Evolutionary conservation across 2,888 invertebrate genomes (phyloP).

Genomic region (Acanthococcus lagerstroemiae): DNA sequence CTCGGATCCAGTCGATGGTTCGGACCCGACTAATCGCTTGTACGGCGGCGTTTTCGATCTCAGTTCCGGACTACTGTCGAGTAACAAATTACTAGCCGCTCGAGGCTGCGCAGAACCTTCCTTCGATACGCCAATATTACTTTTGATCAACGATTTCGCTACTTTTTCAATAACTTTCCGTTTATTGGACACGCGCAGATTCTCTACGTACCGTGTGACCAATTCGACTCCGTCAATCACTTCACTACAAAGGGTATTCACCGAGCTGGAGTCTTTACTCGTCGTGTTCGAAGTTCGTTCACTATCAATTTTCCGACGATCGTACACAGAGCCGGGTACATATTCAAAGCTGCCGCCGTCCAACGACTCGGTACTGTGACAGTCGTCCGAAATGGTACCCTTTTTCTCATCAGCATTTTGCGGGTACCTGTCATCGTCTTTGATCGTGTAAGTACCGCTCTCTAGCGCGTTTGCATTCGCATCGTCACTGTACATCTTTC

Average conservation of each 20-base stretch:
- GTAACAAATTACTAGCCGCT: not conserved
- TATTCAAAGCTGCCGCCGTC: slow-evolving; percentile 41
- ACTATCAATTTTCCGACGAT: slow-evolving; percentile 42
- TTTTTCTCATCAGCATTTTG: not conserved
- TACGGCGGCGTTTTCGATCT: not conserved
- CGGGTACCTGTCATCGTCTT: not conserved
- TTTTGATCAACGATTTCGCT: slow-evolving; percentile 48
- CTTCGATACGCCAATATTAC: not conserved
- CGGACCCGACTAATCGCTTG: too few species aligned
- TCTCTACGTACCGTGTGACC: slow-evolving; percentile 49
- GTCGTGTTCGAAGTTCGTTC: slow-evolving; percentile 32
- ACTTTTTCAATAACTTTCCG: slow-evolving; percentile 55
- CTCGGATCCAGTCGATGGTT: too few species aligned
- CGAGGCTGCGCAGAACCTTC: not conserved
- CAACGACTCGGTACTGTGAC: slow-evolving; percentile 38
- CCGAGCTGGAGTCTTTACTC: slow-evolving; percentile 37
- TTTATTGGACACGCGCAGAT: slow-evolving; percentile 50
- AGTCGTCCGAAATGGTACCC: not conserved
- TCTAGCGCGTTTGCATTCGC: not conserved
- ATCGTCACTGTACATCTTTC: not conserved
- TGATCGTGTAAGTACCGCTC: slow-evolving; percentile 4
- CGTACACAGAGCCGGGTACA: slow-evolving; percentile 48
- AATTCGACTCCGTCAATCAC: slow-evolving; percentile 53
- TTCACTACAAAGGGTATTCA: slow-evolving; percentile 46
- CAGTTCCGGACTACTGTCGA: not conserved